Evolutionary conservation across 2,888 invertebrate genomes (phyloP), one percentile per base, ranked within the genome.

Genomic region (Xestia xanthographa): DNA sequence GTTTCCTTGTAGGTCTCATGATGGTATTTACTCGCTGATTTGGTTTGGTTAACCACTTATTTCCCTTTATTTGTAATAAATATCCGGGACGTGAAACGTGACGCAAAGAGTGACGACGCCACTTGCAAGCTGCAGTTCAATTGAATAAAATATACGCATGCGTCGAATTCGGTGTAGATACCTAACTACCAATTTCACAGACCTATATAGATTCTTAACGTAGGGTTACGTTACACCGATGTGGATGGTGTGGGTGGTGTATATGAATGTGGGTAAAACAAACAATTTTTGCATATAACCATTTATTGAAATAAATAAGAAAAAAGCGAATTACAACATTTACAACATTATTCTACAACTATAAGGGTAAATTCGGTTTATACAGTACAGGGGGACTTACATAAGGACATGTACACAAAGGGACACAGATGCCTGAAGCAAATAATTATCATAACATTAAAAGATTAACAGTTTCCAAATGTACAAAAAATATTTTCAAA

Each of bases 361-460:
- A 66, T 20, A 76, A 60, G 82, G 66, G 43, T 78, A 78, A 78
- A 82, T 78, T 78, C 82, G 82, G 78, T 66, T 78, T 82, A 60
- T 38, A 38, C 56, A 81, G 78, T 80, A 62, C 81, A 45, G 20
- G 43, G 60, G 29, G 34, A 60, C 72, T 1, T 14, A 72, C 1
- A 11, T 20, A 20, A 41, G 3, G 41, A 63, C 8, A 41, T 9
- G 38, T n/a, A 41, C 34, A 34, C 34, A 34, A 0, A 29, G 9
- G 5, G 34, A 11, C 34, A 22, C 5, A 34, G 17, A 75, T 43
- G 41, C 17, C 5, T n/a, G n/a, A 43, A 43, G 41, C 22, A 17
- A 2, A 34, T 17, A 62, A 41, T 38, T 22, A n/a, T 38, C 14
- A n/a, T n/a, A 38, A 50, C 5, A 20, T 45, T 2, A 20, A 69